Evolutionary conservation across 2,113 vertebrate genomes (phyloP), one percentile per base, ranked within the genome.

Genomic region (Hippocampus mohnikei): DNA sequence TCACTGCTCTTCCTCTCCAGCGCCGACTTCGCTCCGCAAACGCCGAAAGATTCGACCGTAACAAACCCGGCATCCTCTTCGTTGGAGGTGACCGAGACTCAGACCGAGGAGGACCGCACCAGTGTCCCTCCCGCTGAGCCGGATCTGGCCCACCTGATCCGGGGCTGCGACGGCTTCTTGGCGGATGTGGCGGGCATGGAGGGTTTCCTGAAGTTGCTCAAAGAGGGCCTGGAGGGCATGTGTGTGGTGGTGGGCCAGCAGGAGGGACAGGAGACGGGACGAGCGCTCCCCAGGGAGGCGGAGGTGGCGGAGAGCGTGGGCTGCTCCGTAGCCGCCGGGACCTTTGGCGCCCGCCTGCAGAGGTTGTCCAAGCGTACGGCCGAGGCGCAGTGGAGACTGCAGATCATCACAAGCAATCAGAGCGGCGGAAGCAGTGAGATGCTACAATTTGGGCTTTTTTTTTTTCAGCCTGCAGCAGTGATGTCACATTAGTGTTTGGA

Each of bases 341-440:
- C 91, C 0, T 95, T 95, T 41, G 92, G 84, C 25, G 72, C 85
- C 50, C 94, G 94, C 0, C 86, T 96, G 20, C 90, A 93, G 59
- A 93, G 90, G 70, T 91, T 99, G 77, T 95, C 95, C 71, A 98
- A 96, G 75, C 91, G 95, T 73, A 94, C 95, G 9, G 95, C 95
- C 10, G 97, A 99, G 89, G 95, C 96, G 74, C 95, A 95, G 60
- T 99, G 97, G 97, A 92, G 97, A 76, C 94, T 94, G 73, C 97
- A 95, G 81, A 94, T 99, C 83, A 92, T 96, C 75, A 93, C 88
- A 78, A 96, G 93, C 82, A 98, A 96, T 84, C 93, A 92, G 75
- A 62, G 66, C 67, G 66, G 42, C 2, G 70, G 84, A 67, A 76
- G 72, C 79, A 93, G 96, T 98, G 80, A 91, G 93, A 73, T 55